Evolutionary conservation across 2,797 vertebrate species (phyloP).

Genomic region (Gallinago solitaria): DNA sequence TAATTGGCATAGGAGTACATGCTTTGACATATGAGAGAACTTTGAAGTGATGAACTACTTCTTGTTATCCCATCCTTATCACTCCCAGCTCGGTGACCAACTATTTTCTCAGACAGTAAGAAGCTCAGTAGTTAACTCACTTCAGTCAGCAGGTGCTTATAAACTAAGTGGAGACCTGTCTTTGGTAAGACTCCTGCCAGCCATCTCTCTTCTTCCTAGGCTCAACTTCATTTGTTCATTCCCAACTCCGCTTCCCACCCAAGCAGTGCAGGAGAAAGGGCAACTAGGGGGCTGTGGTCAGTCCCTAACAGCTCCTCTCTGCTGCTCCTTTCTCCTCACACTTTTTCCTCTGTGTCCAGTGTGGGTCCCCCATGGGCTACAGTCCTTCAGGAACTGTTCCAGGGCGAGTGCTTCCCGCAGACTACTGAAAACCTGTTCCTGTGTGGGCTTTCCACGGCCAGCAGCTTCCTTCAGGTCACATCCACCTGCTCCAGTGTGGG

Average conservation of each 20-base stretch:
- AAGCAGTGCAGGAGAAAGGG: background rate
- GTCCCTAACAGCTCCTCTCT: fast-evolving
- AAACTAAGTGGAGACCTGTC: no score
- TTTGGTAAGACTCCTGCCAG: background rate
- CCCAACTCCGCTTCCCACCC: fast-evolving
- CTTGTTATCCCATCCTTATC: no score
- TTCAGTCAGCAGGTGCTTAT: no score
- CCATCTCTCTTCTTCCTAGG: background rate
- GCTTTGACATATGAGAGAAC: no score
- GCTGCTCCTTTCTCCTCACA: background rate
- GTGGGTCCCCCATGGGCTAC: fast-evolving
- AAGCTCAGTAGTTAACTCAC: no score
- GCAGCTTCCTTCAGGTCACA: background rate
- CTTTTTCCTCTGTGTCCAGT: background rate
- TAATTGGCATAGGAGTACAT: no score
- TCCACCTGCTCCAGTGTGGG: background rate
- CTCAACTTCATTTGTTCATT: background rate
- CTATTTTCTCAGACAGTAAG: no score
- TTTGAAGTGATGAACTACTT: no score
- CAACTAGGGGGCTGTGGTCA: no score
- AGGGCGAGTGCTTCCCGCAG: background rate
- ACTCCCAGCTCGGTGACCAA: no score
- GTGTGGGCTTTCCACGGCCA: background rate
- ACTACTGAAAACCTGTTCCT: background rate
- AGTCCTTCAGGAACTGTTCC: background rate